Evolutionary conservation across 2,113 vertebrate genomes (phyloP), one percentile per base, ranked within the genome.

Genomic region (Ursus arctos): DNA sequence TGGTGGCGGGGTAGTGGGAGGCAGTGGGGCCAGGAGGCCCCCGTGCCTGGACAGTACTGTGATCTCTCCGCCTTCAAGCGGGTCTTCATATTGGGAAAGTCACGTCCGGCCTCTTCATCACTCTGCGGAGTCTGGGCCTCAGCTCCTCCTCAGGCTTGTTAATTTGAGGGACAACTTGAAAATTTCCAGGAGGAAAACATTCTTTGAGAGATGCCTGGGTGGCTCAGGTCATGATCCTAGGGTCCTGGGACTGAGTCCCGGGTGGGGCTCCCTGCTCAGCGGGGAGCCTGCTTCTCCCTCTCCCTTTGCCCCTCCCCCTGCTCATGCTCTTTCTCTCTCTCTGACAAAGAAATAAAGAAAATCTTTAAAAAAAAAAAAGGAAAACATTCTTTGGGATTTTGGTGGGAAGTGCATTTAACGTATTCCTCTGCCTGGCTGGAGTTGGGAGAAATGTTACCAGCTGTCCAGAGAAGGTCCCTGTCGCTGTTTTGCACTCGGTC

Each of bases 21-120:
- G 12, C 33, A 4, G 4, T 0, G 10, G 9, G 26, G 6, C 26
- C 36, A 8, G 63, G 49, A 69, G 40, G 19, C 33, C 3, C 7
- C 33, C 12, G 2, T 7, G 47, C 63, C 18, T 43, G 24, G 2
- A 5, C 19, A 1, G 19, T 0, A 6, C 14, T 16, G 0, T 21
- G 9, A 9, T 28, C 69, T 18, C 36, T 26, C 72, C 6, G 72
- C 6, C 15, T n/a, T 14, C 6, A 18, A 28, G 65, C 2, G 14
- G 1, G 14, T 67, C 65, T 7, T 16, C 31, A 13, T 12, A 19
- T 21, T 9, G 2, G n/a, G 55, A 21, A 4, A 55, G 49, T 6
- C 7, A 10, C 18, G 0, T 6, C 16, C 12, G 53, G 72, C 72
- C 51, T 76, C 71, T 16, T 13, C 4, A 5, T 7, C 22, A 16